Conservation (phyloP, 2,797 vertebrate species). For the Leptatherina wallacei region DNA sequence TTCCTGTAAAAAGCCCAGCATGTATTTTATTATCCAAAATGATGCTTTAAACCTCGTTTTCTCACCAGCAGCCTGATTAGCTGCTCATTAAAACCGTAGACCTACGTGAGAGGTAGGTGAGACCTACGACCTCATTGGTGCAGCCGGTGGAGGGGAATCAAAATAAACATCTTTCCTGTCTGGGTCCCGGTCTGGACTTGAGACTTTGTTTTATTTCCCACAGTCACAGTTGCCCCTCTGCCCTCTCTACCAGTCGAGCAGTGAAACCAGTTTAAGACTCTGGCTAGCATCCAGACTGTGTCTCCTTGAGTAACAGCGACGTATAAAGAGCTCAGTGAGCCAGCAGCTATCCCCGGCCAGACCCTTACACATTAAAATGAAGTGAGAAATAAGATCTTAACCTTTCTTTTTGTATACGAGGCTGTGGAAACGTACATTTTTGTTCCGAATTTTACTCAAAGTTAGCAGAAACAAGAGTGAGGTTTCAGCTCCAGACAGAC, state of each 20-base stretch:
- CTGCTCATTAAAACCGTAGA: background rate
- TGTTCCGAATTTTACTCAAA: background rate
- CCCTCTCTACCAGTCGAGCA: background rate
- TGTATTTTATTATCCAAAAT: too few species aligned
- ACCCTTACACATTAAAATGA: slow-evolving; percentile 10
- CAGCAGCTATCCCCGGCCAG: background rate
- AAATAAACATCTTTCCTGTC: slow-evolving; percentile 45
- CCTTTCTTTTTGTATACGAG: background rate
- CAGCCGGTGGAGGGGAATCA: slow-evolving; percentile 12
- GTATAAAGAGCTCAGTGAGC: slow-evolving; percentile 17
- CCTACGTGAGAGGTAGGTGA: background rate
- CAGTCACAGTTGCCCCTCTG: slow-evolving; percentile 26
- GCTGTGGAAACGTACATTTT: background rate
- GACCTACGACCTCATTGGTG: background rate
- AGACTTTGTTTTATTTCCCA: slow-evolving; percentile 53
- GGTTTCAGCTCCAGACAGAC: background rate
- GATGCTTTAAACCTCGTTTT: too few species aligned
- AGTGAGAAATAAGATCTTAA: slow-evolving; percentile 14
- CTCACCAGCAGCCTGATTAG: background rate
- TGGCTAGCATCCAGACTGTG: slow-evolving; percentile 43
- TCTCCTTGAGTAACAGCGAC: slow-evolving; percentile 26
- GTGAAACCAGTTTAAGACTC: slow-evolving; percentile 34
- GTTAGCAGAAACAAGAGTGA: background rate
- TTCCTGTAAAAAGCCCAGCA: too few species aligned
- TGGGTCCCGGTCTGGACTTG: slow-evolving; percentile 8